Conservation (phyloP, 2,113 vertebrate genomes). For the Hypocryptadius cinnamomeus region DNA sequence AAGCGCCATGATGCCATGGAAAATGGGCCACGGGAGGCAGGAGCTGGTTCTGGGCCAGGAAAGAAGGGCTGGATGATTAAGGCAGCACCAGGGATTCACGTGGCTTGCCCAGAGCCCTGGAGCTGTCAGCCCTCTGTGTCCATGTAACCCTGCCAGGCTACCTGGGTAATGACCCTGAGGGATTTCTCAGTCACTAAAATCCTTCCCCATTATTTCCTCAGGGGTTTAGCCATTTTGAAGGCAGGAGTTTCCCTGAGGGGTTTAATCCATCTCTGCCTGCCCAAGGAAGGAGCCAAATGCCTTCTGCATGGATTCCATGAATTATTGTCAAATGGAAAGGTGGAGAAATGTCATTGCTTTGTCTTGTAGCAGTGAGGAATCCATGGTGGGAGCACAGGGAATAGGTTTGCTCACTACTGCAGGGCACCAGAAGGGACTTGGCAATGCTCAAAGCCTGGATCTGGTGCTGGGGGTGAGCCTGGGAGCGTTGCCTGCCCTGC, state of each 20-base stretch:
- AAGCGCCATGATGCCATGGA: fast-evolving
- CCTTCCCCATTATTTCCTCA: neutral
- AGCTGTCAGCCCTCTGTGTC: neutral
- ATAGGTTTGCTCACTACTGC: neutral
- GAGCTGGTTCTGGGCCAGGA: neutral
- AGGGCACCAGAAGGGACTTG: neutral
- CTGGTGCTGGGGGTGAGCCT: neutral
- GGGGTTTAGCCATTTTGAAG: neutral
- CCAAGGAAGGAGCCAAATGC: neutral
- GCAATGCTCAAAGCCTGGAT: neutral
- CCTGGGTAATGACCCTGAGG: neutral
- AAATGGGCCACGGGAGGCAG: neutral
- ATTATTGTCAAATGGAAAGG: neutral
- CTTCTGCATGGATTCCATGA: neutral
- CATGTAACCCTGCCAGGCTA: neutral
- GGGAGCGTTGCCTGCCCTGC: fast-evolving
- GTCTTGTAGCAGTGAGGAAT: fast-evolving
- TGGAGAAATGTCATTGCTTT: neutral
- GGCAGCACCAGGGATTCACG: neutral
- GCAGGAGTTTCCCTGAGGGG: neutral
- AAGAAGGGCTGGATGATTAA: neutral
- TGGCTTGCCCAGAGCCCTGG: neutral
- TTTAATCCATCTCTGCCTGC: neutral
- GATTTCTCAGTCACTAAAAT: neutral
- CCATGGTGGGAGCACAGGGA: neutral